Conservation (phyloP, 2,113 vertebrate species). For the Nothoprocta pentlandii region DNA sequence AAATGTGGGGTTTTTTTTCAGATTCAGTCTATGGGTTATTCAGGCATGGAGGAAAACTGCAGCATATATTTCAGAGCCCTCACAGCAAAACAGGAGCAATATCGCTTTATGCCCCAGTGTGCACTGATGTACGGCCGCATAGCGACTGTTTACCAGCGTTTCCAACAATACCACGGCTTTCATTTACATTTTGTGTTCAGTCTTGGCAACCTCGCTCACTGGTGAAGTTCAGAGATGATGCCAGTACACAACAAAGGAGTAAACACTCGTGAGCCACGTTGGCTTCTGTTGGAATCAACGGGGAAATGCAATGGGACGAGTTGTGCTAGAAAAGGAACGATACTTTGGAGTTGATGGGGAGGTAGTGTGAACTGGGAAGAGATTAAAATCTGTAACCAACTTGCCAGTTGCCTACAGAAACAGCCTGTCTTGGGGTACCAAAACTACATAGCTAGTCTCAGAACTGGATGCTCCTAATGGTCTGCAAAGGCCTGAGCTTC, state of each 20-base stretch:
- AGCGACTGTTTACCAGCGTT: constrained; percentile 50
- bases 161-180: constrained; percentile 51
- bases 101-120: not conserved
- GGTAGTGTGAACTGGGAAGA: not conserved
- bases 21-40: not conserved
- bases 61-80: not conserved
- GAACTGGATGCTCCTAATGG: not conserved
- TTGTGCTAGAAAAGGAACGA: not conserved
- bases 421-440: not conserved
- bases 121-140: not conserved
- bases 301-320: not conserved
- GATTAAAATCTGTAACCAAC: not conserved
- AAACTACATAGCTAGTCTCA: not conserved
- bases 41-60: not conserved
- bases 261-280: not conserved
- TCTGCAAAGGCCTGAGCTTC: not conserved
- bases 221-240: constrained; percentile 18
- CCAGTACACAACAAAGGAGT: constrained; percentile 44
- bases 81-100: not conserved
- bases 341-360: not conserved
- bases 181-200: constrained; percentile 47
- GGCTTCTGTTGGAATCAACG: constrained; percentile 41
- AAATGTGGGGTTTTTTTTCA: not conserved
- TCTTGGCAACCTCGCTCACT: constrained; percentile 17
- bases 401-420: not conserved